Evolutionary conservation across 2,797 vertebrate genomes (phyloP).

Genomic region (Gambelia wislizenii): DNA sequence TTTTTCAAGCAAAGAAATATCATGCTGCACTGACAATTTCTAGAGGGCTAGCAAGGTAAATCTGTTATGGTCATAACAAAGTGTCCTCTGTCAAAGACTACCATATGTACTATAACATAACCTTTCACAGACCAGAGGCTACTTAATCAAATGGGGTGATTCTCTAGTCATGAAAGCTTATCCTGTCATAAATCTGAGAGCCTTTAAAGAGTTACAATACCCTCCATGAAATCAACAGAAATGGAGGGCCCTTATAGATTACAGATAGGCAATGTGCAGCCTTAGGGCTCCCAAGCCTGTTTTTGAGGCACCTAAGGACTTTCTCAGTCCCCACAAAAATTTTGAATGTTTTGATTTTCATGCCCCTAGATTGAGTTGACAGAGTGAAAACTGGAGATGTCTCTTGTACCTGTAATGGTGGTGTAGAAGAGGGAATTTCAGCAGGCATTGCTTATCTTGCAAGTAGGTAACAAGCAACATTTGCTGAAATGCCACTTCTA

Average conservation of each 20-base stretch:
- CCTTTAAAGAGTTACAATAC: not conserved
- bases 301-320: too few species aligned
- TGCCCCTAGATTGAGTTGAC: too few species aligned
- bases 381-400: too few species aligned
- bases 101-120: not conserved
- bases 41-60: not conserved
- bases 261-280: too few species aligned
- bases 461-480: too few species aligned
- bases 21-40: not conserved
- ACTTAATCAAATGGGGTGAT: not conserved
- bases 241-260: not conserved
- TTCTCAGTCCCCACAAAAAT: too few species aligned
- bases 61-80: not conserved
- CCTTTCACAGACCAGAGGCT: not conserved
- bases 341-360: too few species aligned
- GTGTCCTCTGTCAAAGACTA: not conserved
- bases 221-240: not conserved
- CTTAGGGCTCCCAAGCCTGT: not conserved
- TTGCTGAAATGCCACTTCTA: too few species aligned
- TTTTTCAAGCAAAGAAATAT: not conserved
- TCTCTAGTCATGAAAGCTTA: not conserved
- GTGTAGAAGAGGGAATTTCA: too few species aligned
- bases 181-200: not conserved
- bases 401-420: too few species aligned
- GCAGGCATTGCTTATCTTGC: too few species aligned